These are phyloP conservation scores for Conger conger DNA, from an alignment of 2,113 vertebrate genomes.

Conservation along the genomic window DNA sequence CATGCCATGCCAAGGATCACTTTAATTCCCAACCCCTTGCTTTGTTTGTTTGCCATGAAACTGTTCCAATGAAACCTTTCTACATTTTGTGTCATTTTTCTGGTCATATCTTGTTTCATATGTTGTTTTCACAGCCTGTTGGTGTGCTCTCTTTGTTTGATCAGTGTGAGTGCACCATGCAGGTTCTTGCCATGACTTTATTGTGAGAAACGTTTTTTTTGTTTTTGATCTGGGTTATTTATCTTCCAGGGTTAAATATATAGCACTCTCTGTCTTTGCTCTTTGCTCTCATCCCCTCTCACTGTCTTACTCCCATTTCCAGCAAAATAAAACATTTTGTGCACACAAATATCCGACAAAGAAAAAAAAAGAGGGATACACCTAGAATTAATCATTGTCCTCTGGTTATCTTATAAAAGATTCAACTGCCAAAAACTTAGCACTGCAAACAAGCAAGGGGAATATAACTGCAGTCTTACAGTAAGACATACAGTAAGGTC, in stretches of 20 bases:
- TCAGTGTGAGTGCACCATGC: neutral
- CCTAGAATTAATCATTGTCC: neutral
- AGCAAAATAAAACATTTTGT: neutral
- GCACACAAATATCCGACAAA: neutral
- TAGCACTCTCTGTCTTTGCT: neutral
- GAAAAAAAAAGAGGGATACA: neutral
- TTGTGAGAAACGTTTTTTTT: neutral
- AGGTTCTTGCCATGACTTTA: neutral
- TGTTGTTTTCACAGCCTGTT: neutral
- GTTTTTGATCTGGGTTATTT: neutral
- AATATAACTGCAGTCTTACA: neutral
- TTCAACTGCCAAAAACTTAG: neutral
- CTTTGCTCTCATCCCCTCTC: neutral
- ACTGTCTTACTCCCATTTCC: neutral
- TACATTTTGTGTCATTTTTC: neutral
- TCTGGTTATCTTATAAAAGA: neutral
- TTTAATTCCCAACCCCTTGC: neutral
- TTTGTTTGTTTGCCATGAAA: neutral
- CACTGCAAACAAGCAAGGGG: neutral
- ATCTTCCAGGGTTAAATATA: neutral
- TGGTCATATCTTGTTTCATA: neutral
- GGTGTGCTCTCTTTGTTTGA: neutral
- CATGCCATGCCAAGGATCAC: neutral
- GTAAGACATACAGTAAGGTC: neutral
- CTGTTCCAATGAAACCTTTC: neutral